phyloP scores from a whole-genome alignment of 2,113 vertebrate species.

The Elephas maximus region DNA sequence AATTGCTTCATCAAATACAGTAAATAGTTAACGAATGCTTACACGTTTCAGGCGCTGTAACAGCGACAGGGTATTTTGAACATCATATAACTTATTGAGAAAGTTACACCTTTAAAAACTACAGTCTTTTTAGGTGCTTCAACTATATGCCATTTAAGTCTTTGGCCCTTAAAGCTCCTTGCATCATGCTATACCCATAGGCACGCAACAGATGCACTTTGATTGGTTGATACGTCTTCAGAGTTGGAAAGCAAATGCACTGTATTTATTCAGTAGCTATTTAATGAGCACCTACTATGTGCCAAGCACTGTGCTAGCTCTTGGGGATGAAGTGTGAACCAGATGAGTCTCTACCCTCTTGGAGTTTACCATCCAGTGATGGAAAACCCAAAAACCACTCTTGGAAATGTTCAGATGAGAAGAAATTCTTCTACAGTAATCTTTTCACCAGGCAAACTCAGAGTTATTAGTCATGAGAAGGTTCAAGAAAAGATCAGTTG shows the following conservation, averaged over 20 bases:
- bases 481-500: conserved; percentile 44
- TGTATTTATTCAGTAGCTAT: neutral
- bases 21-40: neutral
- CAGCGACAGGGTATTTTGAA: conserved; percentile 4
- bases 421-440: conserved; percentile 14
- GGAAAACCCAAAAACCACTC: neutral
- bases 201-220: neutral
- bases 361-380: neutral
- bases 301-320: neutral
- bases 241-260: neutral
- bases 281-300: neutral
- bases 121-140: neutral
- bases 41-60: neutral
- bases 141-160: neutral
- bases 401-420: neutral
- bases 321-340: neutral
- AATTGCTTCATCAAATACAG: neutral
- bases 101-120: neutral
- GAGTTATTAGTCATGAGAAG: neutral
- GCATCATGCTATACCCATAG: neutral
- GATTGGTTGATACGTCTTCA: neutral
- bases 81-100: neutral
- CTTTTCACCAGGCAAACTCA: conserved; percentile 20
- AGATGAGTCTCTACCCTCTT: neutral
- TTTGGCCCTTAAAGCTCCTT: neutral